Percentiles rank a stretch among this genome's conserved stretches.
Conservation (phyloP, 2,888 invertebrate species). For the Amblyteles armatorius region DNA sequence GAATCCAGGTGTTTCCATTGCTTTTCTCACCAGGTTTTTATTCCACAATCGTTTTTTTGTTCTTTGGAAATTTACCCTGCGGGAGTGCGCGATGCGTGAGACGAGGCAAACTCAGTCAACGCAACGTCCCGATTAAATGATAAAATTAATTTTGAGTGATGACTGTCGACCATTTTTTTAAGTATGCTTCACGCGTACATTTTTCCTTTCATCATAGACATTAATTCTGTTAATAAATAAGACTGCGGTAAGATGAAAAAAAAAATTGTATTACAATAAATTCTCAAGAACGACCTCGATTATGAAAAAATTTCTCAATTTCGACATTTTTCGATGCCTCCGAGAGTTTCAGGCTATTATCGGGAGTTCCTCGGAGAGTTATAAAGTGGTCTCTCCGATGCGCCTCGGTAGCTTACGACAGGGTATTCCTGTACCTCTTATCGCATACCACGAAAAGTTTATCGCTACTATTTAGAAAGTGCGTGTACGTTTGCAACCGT, state of each 20-base stretch:
- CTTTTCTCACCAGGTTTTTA: constrained; percentile 7
- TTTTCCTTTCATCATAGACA: neutral
- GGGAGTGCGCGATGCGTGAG: neutral
- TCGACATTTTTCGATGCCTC: neutral
- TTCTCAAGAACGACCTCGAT: neutral
- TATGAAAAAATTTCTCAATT: neutral
- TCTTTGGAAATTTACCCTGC: neutral
- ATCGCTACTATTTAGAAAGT: constrained; percentile 63
- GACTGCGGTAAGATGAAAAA: neutral
- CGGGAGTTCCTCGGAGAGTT: neutral
- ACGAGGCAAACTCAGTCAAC: neutral
- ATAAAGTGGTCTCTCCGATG: constrained; percentile 1
- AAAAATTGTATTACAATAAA: neutral
- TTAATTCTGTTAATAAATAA: neutral
- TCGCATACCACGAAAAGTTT: constrained; percentile 55
- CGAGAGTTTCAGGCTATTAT: neutral
- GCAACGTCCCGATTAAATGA: neutral
- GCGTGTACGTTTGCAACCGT: constrained; percentile 53
- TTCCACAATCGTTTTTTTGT: neutral
- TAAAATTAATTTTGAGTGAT: neutral
- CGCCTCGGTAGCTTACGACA: constrained; percentile 50
- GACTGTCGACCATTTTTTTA: neutral
- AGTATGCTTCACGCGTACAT: neutral
- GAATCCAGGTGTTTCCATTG: constrained; percentile 51
- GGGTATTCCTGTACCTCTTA: constrained; percentile 48